Conservation (phyloP, 2,888 invertebrate genomes). For the Acrobasis repandana region DNA sequence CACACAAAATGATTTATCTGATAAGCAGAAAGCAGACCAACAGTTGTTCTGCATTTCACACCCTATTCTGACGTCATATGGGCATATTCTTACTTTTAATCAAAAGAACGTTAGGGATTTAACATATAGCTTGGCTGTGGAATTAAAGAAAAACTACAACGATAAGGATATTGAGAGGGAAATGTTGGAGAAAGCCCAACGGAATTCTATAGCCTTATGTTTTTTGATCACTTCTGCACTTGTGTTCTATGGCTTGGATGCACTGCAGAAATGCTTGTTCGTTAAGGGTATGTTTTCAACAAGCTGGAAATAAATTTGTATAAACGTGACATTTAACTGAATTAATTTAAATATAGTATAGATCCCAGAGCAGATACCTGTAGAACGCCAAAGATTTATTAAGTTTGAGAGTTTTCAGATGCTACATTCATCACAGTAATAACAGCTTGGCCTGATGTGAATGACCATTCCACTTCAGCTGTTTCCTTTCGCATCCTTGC, state of each 20-base stretch:
- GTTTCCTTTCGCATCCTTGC: conserved; percentile 31
- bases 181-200: conserved; percentile 46
- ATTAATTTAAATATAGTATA: too few relatives aligned
- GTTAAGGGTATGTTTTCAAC: not conserved
- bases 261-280: conserved; percentile 27
- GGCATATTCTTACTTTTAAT: conserved; percentile 35
- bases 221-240: conserved; percentile 28
- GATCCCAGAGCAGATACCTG: conserved; percentile 10
- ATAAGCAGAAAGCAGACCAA: conserved; percentile 43
- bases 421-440: conserved; percentile 45
- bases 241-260: conserved; percentile 39
- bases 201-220: conserved; percentile 38
- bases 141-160: conserved; percentile 46
- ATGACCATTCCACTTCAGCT: conserved; percentile 41
- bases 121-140: conserved; percentile 38
- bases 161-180: conserved; percentile 47
- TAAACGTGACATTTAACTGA: too few relatives aligned
- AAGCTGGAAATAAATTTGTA: too few relatives aligned
- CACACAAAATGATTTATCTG: conserved; percentile 42
- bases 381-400: conserved; percentile 30
- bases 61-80: conserved; percentile 39
- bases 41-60: conserved; percentile 44
- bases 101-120: conserved; percentile 37
- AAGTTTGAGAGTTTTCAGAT: conserved; percentile 34
- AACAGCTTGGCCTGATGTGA: conserved; percentile 47